Percentiles rank a stretch among this genome's conserved stretches.
Conservation (phyloP, 2,797 vertebrate genomes). For the Eremophila alpestris region DNA sequence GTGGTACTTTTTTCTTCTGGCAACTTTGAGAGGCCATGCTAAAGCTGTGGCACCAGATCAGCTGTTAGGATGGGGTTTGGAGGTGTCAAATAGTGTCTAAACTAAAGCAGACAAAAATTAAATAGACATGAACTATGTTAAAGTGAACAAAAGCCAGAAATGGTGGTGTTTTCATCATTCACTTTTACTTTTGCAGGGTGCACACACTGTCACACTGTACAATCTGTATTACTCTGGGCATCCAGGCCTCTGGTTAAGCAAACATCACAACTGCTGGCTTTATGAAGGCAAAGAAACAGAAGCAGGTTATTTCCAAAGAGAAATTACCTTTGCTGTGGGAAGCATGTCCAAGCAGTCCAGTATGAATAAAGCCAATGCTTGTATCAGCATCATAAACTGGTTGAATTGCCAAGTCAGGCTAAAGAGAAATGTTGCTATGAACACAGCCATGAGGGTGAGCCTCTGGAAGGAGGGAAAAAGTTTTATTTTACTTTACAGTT, state of each 20-base stretch:
- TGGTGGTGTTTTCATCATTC: neutral
- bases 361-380: conserved; percentile 87
- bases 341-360: conserved; percentile 89
- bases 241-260: neutral
- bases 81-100: neutral
- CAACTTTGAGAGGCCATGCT: neutral
- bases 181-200: neutral
- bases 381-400: conserved; percentile 95
- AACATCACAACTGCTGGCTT: neutral
- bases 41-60: neutral
- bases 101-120: neutral
- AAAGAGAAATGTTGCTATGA: conserved; percentile 90
- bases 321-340: conserved; percentile 84
- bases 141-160: neutral
- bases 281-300: neutral
- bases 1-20: neutral
- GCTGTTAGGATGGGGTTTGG: neutral
- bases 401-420: conserved; percentile 98
- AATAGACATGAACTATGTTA: neutral
- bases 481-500: neutral
- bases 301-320: neutral
- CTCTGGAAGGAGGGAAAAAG: conserved; percentile 76
- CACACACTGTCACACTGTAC: neutral
- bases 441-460: conserved; percentile 85
- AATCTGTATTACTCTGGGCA: neutral